Percentiles rank a stretch among this genome's conserved stretches.
Evolutionary conservation across 2,888 invertebrate genomes (phyloP).

Genomic region (Pharmacophagus antenor): DNA sequence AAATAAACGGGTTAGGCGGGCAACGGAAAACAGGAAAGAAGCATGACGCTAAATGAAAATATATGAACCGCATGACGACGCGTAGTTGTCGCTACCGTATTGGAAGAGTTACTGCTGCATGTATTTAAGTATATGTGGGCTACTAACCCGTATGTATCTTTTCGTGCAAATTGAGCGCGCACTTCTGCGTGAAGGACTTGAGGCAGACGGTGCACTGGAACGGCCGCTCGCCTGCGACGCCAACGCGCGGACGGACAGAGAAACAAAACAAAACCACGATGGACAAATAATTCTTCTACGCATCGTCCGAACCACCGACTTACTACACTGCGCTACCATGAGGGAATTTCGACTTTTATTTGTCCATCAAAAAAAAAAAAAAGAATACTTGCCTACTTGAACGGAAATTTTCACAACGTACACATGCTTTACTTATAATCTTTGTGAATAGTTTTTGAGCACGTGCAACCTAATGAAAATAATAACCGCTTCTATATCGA

Average conservation of each 20-base stretch:
- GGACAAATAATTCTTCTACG: slow-evolving; percentile 72
- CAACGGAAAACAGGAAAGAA: slow-evolving; percentile 75
- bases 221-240: slow-evolving; percentile 81
- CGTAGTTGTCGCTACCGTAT: slow-evolving; percentile 62
- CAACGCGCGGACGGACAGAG: slow-evolving; percentile 74
- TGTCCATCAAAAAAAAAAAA: slow-evolving; percentile 81
- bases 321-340: slow-evolving; percentile 56
- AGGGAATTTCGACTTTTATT: slow-evolving; percentile 72
- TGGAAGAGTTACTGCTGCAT: slow-evolving; percentile 56
- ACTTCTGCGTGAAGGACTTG: slow-evolving; percentile 83
- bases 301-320: slow-evolving; percentile 38
- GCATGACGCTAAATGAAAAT: slow-evolving; percentile 74
- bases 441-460: slow-evolving; percentile 83
- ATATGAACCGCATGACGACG: slow-evolving; percentile 49
- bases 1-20: slow-evolving; percentile 74
- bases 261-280: slow-evolving; percentile 81
- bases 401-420: slow-evolving; percentile 73
- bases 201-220: slow-evolving; percentile 83
- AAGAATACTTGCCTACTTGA: slow-evolving; percentile 67
- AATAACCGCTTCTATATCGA: slow-evolving; percentile 31
- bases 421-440: slow-evolving; percentile 75
- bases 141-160: slow-evolving; percentile 83
- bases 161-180: slow-evolving; percentile 83
- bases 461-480: slow-evolving; percentile 54
- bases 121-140: slow-evolving; percentile 71